Conservation (phyloP, 64 coral and sea anemone genomes). For the Dendronephthya gigantea region DNA sequence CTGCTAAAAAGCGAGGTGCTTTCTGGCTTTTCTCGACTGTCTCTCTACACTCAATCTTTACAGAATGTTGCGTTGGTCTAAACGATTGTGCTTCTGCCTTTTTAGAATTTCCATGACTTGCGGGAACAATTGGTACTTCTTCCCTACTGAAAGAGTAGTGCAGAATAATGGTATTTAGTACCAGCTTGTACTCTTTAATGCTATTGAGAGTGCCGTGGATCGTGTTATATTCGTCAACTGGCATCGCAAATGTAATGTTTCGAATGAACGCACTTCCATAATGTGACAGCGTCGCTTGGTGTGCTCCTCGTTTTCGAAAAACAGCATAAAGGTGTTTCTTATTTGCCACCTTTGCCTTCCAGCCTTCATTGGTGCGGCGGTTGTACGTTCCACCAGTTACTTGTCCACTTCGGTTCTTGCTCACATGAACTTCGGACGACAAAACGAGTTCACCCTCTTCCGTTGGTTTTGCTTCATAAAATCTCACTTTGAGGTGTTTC, state of each 20-base stretch:
- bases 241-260: constrained; percentile 20
- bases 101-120: no score
- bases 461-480: neutral
- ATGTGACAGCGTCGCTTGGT: neutral
- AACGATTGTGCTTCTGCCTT: no score
- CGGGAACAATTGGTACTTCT: constrained; percentile 25
- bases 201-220: constrained; percentile 31
- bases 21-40: constrained; percentile 18
- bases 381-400: neutral
- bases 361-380: neutral
- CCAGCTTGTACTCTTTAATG: constrained; percentile 44
- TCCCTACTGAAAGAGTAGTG: constrained; percentile 37
- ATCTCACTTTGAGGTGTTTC: neutral
- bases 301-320: neutral
- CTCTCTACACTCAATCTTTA: constrained; percentile 50
- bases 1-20: neutral
- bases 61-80: no score
- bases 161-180: constrained; percentile 22
- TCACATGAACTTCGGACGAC: neutral
- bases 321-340: neutral
- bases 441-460: neutral
- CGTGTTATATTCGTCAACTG: constrained; percentile 35
- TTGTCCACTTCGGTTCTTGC: neutral
- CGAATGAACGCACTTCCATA: constrained; percentile 8
- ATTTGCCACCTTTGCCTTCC: neutral